Conservation (phyloP, 2,113 vertebrate species). For the Lagopus leucura region DNA sequence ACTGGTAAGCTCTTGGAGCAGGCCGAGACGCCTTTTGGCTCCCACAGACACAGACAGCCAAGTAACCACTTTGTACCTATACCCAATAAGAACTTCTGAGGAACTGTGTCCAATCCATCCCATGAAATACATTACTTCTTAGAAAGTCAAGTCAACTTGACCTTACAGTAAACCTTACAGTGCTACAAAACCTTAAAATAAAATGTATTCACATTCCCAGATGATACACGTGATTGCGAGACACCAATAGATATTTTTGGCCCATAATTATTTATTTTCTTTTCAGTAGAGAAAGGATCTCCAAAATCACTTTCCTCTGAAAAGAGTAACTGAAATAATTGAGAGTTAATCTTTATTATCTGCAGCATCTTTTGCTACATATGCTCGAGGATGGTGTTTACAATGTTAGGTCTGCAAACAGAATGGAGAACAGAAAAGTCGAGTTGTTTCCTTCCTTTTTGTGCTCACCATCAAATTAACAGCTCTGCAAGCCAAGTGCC, state of each 20-base stretch:
- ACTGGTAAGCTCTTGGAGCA: not conserved
- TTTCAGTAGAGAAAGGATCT: not conserved
- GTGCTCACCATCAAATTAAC: not conserved
- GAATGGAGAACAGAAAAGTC: not conserved
- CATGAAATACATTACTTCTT: not conserved
- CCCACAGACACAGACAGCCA: not conserved
- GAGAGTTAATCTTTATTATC: constrained; percentile 17
- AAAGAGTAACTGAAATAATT: constrained; percentile 14
- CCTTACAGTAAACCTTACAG: not conserved
- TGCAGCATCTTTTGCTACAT: not conserved
- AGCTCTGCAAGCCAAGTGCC: not conserved
- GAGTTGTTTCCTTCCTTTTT: not conserved
- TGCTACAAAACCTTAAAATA: not conserved
- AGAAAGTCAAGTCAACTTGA: constrained; percentile 9
- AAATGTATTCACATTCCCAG: not conserved
- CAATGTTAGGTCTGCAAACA: not conserved
- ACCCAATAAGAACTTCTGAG: not conserved
- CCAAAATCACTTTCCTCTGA: constrained; percentile 9
- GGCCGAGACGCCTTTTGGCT: not conserved
- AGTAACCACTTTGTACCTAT: not conserved
- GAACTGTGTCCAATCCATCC: not conserved
- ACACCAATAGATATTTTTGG: constrained; percentile 37
- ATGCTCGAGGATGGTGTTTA: not conserved
- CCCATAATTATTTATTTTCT: constrained; percentile 40
- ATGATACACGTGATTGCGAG: not conserved